phyloP scores from a whole-genome alignment of 1,140 invertebrate species.

The Philopotamus ludificatus region DNA sequence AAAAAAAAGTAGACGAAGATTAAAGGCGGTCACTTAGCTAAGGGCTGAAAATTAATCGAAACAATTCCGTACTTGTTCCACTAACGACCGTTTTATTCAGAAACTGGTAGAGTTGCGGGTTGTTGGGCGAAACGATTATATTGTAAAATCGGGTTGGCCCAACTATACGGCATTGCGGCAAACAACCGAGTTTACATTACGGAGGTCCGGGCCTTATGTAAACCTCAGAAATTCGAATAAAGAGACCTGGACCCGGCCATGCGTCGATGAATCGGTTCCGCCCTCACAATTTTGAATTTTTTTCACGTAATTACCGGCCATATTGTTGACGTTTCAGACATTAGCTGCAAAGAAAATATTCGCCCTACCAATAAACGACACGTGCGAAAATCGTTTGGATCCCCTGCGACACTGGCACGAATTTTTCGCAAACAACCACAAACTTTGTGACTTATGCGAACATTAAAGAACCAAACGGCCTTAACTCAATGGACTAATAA shows the following conservation, averaged over 20 bases:
- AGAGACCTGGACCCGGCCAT: no score
- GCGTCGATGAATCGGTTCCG: no score
- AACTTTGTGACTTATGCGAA: neutral
- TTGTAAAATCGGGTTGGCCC: constrained; percentile 3
- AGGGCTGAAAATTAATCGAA: constrained; percentile 18
- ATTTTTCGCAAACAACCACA: neutral
- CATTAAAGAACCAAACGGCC: neutral
- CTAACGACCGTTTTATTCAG: constrained; percentile 21
- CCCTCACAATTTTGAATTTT: no score
- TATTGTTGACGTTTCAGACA: no score
- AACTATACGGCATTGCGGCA: constrained; percentile 24
- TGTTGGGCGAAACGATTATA: constrained; percentile 18
- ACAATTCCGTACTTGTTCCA: constrained; percentile 3
- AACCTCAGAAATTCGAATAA: no score
- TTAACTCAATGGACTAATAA: neutral
- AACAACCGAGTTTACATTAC: neutral
- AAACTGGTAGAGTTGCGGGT: neutral
- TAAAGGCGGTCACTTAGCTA: no score
- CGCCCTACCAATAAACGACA: neutral
- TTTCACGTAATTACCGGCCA: no score
- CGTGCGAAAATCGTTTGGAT: neutral
- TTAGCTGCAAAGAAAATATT: no score
- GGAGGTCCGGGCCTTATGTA: neutral
- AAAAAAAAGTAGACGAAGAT: no score
- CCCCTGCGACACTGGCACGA: neutral